Evolutionary conservation across 2,113 vertebrate species (phyloP), one percentile per base, ranked within the genome.

Genomic region (Phyllostomus discolor): DNA sequence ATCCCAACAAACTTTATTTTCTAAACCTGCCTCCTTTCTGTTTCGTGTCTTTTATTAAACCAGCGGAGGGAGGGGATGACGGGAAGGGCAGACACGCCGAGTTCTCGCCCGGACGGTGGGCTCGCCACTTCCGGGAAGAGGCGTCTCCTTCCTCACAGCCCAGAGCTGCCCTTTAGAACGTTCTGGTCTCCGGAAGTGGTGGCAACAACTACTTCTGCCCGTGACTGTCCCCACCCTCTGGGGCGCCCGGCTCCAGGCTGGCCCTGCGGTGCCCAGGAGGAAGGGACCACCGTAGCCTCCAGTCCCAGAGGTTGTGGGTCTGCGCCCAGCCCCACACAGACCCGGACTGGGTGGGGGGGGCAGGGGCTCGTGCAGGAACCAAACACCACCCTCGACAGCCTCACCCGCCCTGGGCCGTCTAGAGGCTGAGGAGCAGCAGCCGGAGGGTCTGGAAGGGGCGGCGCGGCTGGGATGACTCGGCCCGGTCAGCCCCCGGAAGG

Each of bases 1-100:
- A 97, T 80, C 98, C 97, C 97, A 98, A 97, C 96, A 97, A 98
- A 96, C 79, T 91, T 97, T 98, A 98, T 98, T 97, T 97, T 98
- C 95, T 97, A 91, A 98, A 94, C 97, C 96, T 87, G 59, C 96
- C 94, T 89, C 90, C 81, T 38, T 92, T 97, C 98, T 96, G 96
- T 75, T 97, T 95, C 93, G 97, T 97, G 97, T 98, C 97, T 97
- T 98, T 98, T 84, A 84, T 98, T 98, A 95, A 87, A 75, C 38
- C 69, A 43, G 33, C 15, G 1, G 17, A 70, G 83, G 95, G 91
- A 31, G 52, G 76, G 22, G 76, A 38, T 0, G 9, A 3, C 10
- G 0, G 12, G 38, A 31, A 16, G 5, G 12, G 15, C 24, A 31
- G 43, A 22, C 10, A 19, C 0, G 17, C 31, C 5, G 26, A 2